phyloP scores from a whole-genome alignment of 2,888 invertebrate genomes.

The Apotomis capreana region DNA sequence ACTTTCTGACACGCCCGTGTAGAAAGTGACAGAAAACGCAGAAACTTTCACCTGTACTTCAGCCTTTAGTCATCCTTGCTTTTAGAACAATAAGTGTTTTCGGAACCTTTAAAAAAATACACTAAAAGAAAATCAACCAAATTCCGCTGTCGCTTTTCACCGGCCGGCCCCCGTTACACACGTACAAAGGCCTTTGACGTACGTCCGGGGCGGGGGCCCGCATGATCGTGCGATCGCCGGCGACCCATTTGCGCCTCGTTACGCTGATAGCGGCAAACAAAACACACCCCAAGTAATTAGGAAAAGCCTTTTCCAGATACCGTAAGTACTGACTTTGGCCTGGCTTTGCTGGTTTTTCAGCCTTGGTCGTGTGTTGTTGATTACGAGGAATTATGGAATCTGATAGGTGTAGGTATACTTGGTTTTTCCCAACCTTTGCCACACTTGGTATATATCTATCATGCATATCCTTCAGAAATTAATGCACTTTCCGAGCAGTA shows the following conservation, averaged over 20 bases:
- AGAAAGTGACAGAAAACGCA: too few species aligned
- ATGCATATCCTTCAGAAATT: too few species aligned
- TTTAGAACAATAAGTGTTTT: too few species aligned
- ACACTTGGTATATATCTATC: too few species aligned
- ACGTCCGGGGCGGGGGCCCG: constrained; percentile 68
- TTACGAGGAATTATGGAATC: neutral
- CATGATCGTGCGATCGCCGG: constrained; percentile 79
- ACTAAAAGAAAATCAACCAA: neutral
- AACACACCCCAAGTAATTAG: constrained; percentile 83
- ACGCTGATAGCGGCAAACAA: constrained; percentile 83
- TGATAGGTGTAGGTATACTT: neutral
- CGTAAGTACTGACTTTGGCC: constrained; percentile 71
- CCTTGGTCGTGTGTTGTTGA: constrained; percentile 3
- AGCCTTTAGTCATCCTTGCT: too few species aligned
- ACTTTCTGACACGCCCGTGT: too few species aligned
- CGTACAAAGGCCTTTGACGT: constrained; percentile 82
- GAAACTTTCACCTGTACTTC: too few species aligned
- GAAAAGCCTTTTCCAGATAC: constrained; percentile 82
- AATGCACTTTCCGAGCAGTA: too few species aligned
- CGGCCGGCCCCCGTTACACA: constrained; percentile 48
- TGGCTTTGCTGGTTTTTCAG: constrained; percentile 22
- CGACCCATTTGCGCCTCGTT: constrained; percentile 82
- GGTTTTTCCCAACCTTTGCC: neutral
- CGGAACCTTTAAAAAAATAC: neutral
- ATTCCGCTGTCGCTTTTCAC: constrained; percentile 54